Conservation (phyloP, 37 sponge, comb jelly and placozoan genomes). For the Halichondria panicea region DNA sequence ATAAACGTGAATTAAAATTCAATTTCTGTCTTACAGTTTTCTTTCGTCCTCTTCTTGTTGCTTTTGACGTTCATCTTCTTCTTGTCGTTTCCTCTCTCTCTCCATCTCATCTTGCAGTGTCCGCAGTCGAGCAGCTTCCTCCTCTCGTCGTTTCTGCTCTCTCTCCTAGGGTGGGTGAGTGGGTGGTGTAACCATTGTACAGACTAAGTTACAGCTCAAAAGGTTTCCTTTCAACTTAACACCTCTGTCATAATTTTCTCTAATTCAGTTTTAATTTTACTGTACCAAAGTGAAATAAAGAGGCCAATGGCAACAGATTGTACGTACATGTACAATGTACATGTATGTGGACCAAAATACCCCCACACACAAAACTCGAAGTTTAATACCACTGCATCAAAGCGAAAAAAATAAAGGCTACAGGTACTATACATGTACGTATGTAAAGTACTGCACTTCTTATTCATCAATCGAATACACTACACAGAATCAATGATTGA, state of each 20-base stretch:
- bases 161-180: conserved; percentile 15
- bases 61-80: conserved; percentile 70
- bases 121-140: conserved; percentile 73
- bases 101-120: conserved; percentile 92
- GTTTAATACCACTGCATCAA: background rate
- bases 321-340: too few relatives aligned
- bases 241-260: too few relatives aligned
- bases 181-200: background rate
- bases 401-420: background rate
- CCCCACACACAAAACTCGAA: background rate
- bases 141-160: conserved; percentile 53
- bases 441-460: background rate
- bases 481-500: background rate
- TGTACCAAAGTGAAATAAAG: too few relatives aligned
- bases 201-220: too few relatives aligned
- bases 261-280: too few relatives aligned
- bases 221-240: too few relatives aligned
- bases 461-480: background rate
- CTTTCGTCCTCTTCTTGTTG: conserved; percentile 85
- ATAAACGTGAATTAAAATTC: background rate
- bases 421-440: background rate
- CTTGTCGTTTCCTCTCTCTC: conserved; percentile 65
- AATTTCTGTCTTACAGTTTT: conserved; percentile 36
- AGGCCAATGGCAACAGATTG: too few relatives aligned
- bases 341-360: background rate